Conservation (phyloP, 2,113 vertebrate genomes). For the Eolophus roseicapilla region DNA sequence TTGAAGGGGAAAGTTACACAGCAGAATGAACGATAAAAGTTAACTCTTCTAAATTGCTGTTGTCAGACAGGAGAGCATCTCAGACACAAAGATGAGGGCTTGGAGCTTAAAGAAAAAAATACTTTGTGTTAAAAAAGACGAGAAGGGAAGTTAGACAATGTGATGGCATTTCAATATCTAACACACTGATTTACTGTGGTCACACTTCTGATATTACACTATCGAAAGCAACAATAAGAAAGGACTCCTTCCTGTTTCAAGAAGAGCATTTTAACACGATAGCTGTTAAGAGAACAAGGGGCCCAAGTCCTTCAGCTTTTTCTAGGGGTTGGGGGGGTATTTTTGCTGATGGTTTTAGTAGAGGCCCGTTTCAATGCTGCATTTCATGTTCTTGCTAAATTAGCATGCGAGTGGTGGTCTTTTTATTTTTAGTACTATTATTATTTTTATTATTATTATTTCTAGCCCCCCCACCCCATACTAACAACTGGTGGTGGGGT, state of each 20-base stretch:
- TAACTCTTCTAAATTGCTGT: constrained; percentile 81
- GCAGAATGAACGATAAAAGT: constrained; percentile 79
- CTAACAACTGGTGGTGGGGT: neutral
- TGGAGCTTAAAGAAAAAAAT: constrained; percentile 30
- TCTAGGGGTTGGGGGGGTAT: neutral
- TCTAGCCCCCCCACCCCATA: neutral
- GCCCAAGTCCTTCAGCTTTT: neutral
- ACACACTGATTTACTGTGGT: constrained; percentile 25
- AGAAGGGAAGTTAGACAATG: constrained; percentile 43
- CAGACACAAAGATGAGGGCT: constrained; percentile 62
- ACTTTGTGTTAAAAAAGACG: constrained; percentile 52
- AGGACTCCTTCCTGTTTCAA: constrained; percentile 21
- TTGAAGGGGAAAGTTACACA: constrained; percentile 80
- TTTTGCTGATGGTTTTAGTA: neutral
- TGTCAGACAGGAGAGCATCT: constrained; percentile 72
- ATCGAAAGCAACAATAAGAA: constrained; percentile 25
- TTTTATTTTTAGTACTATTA: neutral
- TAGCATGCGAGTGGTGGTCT: neutral
- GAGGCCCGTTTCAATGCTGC: neutral
- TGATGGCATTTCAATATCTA: constrained; percentile 42
- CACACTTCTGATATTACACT: constrained; percentile 15
- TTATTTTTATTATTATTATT: neutral
- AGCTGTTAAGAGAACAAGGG: neutral
- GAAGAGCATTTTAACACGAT: neutral
- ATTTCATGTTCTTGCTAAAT: neutral